A percentile compares a stretch with the other conserved stretches of the same genome.
These are phyloP conservation scores for Mola mola DNA, from an alignment of 2,113 vertebrate species.

Conservation along the genomic window DNA sequence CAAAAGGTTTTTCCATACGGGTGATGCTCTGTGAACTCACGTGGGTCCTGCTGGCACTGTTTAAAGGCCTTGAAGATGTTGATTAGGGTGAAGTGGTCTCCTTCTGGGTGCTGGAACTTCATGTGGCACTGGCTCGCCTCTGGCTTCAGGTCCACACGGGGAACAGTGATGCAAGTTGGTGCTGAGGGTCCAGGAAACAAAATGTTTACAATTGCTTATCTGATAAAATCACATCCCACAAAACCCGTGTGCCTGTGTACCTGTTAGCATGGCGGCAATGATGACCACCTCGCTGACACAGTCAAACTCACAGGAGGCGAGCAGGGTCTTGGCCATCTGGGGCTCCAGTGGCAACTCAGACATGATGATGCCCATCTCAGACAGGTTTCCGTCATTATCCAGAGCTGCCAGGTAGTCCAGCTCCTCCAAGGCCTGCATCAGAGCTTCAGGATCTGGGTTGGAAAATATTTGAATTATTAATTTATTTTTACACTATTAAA, in stretches of 20 bases:
- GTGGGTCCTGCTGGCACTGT: slow-evolving; percentile 71
- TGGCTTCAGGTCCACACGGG: slow-evolving; percentile 79
- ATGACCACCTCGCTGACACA: slow-evolving; percentile 91
- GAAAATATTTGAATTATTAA: too few species aligned
- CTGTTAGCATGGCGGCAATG: slow-evolving; percentile 91
- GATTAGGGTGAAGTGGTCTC: slow-evolving; percentile 91
- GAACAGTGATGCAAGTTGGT: slow-evolving; percentile 82
- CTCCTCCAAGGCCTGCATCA: slow-evolving; percentile 95
- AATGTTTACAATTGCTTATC: too few species aligned
- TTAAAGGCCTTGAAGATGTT: slow-evolving; percentile 90
- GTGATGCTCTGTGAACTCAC: slow-evolving; percentile 50
- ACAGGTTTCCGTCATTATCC: slow-evolving; percentile 91
- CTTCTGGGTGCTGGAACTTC: slow-evolving; percentile 88
- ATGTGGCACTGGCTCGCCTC: slow-evolving; percentile 78
- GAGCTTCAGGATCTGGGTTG: slow-evolving; percentile 86
- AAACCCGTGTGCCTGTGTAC: too few species aligned
- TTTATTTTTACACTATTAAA: too few species aligned
- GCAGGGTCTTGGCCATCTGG: slow-evolving; percentile 89
- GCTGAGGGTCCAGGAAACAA: too few species aligned
- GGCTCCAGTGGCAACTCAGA: slow-evolving; percentile 92
- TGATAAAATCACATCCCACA: too few species aligned
- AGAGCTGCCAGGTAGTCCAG: slow-evolving; percentile 91
- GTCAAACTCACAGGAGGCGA: slow-evolving; percentile 92
- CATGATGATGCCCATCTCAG: slow-evolving; percentile 94
- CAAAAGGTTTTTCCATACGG: too few species aligned